Evolutionary conservation across 2,888 invertebrate species (phyloP), one percentile per base, ranked within the genome.

Genomic region (Lomographa bimaculata): DNA sequence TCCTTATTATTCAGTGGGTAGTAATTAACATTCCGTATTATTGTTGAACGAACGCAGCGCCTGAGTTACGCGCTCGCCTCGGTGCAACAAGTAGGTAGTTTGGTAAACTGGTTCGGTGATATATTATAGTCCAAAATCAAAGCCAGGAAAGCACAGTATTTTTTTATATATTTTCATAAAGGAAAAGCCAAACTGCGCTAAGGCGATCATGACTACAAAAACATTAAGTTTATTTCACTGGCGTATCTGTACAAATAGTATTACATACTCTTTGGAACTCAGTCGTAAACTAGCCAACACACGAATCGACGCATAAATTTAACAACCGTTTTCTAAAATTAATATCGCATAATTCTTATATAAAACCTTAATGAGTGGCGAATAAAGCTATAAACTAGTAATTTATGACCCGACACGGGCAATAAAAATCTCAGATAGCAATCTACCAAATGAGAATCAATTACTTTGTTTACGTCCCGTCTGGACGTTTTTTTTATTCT

Each of bases 361-460:
- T 82, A 79, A 82, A 83, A 76, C 76, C 71, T 77, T 83, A 84
- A 85, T 84, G 82, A 82, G 79, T 74, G 74, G 75, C 69, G 79
- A 82, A 85, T 85, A 85, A 76, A 84, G 82, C 75, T 60, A 83
- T 85, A 84, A 82, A 83, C 59, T 40, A 45, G 48, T 66, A 67
- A 83, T 82, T 83, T 85, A 84, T 64, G 64, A 60, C 48, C 60
- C 43, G 55, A 41, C 38, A 52, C 51, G 54, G 50, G 49, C 58
- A 67, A 77, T 79, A 80, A 79, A 76, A 74, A 69, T 58, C 58
- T 50, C 48, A 50, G 68, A 71, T 70, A 62, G 54, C 58, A 52
- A 71, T 75, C 67, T 69, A 57, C 61, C 57, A 58, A 62, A 70
- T 69, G 62, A 58, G 67, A 75, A 74, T 75, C 71, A 70, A 75